phyloP scores from a whole-genome alignment of 2,113 vertebrate genomes.

The Austrofundulus limnaeus region DNA sequence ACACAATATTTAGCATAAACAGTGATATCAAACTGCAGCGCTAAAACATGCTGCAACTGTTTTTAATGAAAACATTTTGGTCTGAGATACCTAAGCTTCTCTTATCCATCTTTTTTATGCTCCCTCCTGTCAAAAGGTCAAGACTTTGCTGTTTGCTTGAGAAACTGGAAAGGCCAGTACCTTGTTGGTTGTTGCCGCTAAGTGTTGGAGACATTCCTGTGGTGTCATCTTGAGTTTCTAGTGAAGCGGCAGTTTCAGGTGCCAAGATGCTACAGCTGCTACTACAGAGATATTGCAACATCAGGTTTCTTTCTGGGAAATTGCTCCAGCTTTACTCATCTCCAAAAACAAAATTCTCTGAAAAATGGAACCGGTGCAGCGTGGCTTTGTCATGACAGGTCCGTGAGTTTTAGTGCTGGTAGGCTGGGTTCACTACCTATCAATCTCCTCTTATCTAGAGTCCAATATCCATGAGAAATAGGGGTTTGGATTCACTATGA shows the following conservation, averaged over 20 bases:
- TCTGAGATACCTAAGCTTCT: conserved; percentile 2
- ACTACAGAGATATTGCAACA: conserved; percentile 1
- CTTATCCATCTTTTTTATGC: not conserved
- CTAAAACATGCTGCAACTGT: conserved; percentile 20
- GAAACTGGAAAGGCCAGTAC: conserved; percentile 28
- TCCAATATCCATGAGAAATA: conserved; percentile 35
- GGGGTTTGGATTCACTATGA: conserved; percentile 7
- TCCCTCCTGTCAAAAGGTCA: conserved; percentile 11
- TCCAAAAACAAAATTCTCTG: conserved; percentile 24
- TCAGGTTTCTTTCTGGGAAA: conserved; percentile 29
- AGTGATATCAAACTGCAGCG: not conserved
- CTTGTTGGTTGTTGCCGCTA: conserved; percentile 39
- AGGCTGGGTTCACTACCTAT: conserved; percentile 1
- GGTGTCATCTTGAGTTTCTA: conserved; percentile 30
- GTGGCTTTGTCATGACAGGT: conserved; percentile 14
- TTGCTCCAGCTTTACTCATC: conserved; percentile 14
- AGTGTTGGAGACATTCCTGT: conserved; percentile 13
- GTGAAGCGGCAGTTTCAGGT: conserved; percentile 13
- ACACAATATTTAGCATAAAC: conserved; percentile 32
- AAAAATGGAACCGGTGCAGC: conserved; percentile 7
- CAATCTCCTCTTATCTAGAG: conserved; percentile 15
- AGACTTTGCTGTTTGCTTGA: not conserved
- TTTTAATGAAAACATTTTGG: conserved; percentile 39
- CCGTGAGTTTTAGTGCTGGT: not conserved
- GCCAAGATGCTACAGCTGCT: conserved; percentile 12